Evolutionary conservation across 2,797 vertebrate genomes (phyloP).

Genomic region (Novumbra hubbsi): DNA sequence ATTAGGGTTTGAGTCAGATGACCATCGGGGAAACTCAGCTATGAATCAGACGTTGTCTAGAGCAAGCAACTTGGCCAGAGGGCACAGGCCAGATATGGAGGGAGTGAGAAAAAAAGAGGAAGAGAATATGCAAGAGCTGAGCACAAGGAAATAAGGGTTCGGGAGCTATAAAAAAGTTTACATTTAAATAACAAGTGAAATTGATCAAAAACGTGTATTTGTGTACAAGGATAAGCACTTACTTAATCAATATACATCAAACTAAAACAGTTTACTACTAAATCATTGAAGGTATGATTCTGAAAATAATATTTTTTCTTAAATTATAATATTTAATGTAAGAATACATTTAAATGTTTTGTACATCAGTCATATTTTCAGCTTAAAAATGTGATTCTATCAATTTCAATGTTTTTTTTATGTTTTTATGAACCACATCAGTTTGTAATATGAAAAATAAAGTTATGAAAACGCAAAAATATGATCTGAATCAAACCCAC

Average conservation of each 20-base stretch:
- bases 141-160: constrained; percentile 70
- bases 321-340: constrained; percentile 43
- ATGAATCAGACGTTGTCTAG: constrained; percentile 65
- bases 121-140: constrained; percentile 37
- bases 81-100: constrained; percentile 54
- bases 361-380: background rate
- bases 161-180: constrained; percentile 47
- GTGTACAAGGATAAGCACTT: constrained; percentile 28
- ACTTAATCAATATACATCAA: constrained; percentile 48
- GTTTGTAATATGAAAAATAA: background rate
- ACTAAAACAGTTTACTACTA: constrained; percentile 51
- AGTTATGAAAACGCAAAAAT: background rate
- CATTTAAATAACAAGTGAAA: constrained; percentile 75
- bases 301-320: constrained; percentile 46
- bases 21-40: constrained; percentile 30
- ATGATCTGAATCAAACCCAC: background rate
- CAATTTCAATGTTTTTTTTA: background rate
- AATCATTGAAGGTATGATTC: constrained; percentile 43
- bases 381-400: background rate
- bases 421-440: background rate
- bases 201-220: constrained; percentile 71
- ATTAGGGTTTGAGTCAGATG: constrained; percentile 34
- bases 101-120: constrained; percentile 27
- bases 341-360: background rate
- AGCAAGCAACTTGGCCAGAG: constrained; percentile 51